A percentile compares a stretch with the other conserved stretches of the same genome.
Conservation (phyloP, 2,888 invertebrate genomes). For the Seira sanloemensis region DNA sequence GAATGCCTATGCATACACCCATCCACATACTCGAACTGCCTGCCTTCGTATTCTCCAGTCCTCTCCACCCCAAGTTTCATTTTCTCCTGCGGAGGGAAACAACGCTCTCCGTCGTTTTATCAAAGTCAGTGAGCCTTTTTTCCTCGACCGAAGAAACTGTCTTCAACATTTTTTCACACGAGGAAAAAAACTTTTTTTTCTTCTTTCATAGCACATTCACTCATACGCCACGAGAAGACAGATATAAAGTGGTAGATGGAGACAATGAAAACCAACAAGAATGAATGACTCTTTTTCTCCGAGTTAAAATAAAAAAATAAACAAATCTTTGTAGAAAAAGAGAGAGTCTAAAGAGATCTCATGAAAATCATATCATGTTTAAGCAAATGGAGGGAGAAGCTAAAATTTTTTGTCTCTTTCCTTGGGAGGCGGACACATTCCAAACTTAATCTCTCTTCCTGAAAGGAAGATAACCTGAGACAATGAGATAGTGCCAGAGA, state of each 20-base stretch:
- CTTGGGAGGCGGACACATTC: slow-evolving; percentile 62
- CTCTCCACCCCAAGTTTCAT: no score
- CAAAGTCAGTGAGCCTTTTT: slow-evolving; percentile 44
- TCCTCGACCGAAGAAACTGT: neutral
- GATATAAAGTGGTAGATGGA: neutral
- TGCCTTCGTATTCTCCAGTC: neutral
- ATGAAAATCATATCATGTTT: neutral
- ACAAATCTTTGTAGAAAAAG: slow-evolving; percentile 24
- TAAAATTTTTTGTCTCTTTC: no score
- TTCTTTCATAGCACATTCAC: neutral
- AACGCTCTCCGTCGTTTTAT: slow-evolving; percentile 48
- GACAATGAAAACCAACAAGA: neutral
- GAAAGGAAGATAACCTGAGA: no score
- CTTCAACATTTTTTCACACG: slow-evolving; percentile 42
- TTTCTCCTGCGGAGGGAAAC: slow-evolving; percentile 21
- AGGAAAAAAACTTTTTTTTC: neutral
- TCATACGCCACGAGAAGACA: neutral
- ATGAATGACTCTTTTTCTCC: slow-evolving; percentile 12
- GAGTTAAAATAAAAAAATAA: slow-evolving; percentile 28
- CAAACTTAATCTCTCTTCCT: neutral
- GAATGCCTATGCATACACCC: neutral
- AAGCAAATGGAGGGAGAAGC: neutral
- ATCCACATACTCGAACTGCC: neutral
- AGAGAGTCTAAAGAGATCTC: neutral
- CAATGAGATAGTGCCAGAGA: no score